Evolutionary conservation across 2,888 invertebrate species (phyloP).

Genomic region (Orthosia cruda): DNA sequence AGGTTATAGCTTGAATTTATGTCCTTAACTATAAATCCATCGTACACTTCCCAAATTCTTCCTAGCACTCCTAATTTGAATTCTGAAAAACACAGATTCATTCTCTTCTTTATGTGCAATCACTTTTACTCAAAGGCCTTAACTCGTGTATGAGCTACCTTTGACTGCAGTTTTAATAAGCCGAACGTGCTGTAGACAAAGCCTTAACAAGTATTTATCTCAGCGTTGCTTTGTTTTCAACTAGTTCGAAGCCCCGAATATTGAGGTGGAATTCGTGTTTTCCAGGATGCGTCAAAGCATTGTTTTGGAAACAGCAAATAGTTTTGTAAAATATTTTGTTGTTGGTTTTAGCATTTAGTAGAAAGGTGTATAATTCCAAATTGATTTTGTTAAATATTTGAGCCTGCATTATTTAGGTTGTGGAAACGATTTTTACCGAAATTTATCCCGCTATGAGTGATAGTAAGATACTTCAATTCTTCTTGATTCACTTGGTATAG

Average conservation of each 20-base stretch:
- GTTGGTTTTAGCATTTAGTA: slow-evolving; percentile 22
- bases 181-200: neutral
- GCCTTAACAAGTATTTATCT: neutral
- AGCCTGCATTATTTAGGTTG: neutral
- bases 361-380: slow-evolving; percentile 6
- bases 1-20: neutral
- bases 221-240: slow-evolving; percentile 3
- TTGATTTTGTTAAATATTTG: slow-evolving; percentile 5
- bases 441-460: neutral
- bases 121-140: neutral
- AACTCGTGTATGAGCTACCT: neutral
- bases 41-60: neutral
- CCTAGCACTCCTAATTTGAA: neutral
- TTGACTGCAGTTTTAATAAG: slow-evolving; percentile 7
- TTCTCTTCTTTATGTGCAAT: neutral
- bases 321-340: slow-evolving; percentile 22
- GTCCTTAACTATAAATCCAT: neutral
- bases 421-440: too few relatives aligned
- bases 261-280: slow-evolving; percentile 42
- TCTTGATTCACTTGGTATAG: too few relatives aligned
- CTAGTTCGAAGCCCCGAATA: slow-evolving; percentile 27
- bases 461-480: too few relatives aligned
- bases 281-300: slow-evolving; percentile 47
- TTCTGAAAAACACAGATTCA: neutral
- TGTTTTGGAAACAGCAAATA: slow-evolving; percentile 39